phyloP scores from a whole-genome alignment of 1,140 invertebrate genomes.

The Lamellibrachia luymesi region DNA sequence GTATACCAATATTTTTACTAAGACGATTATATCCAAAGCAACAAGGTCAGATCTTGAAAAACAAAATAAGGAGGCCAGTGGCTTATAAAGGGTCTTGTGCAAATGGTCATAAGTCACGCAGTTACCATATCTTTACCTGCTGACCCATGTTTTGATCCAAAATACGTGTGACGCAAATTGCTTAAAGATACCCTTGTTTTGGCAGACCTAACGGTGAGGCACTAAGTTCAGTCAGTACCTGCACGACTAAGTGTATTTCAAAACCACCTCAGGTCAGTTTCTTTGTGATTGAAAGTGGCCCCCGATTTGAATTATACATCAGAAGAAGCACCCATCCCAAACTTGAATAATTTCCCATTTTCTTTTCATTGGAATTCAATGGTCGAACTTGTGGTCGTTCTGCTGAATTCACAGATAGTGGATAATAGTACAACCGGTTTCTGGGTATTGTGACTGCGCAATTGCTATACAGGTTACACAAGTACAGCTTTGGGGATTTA shows the following conservation, averaged over 20 bases:
- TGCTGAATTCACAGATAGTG: neutral
- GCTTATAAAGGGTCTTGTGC: neutral
- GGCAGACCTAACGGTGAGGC: neutral
- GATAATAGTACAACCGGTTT: neutral
- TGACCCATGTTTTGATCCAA: neutral
- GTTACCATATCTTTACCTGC: neutral
- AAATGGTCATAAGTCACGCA: neutral
- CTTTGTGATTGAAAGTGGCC: neutral
- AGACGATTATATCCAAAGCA: neutral
- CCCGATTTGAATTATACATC: neutral
- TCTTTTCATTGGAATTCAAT: neutral
- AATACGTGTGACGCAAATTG: neutral
- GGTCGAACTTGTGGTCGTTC: neutral
- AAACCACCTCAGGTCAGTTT: neutral
- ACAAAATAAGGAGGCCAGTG: neutral
- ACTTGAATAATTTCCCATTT: slow-evolving; percentile 1
- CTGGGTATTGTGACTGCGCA: neutral
- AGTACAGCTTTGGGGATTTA: neutral
- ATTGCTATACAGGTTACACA: neutral
- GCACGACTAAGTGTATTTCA: neutral
- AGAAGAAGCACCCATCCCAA: neutral
- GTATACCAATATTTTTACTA: neutral
- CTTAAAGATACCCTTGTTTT: neutral
- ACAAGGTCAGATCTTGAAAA: neutral
- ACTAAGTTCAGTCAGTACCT: neutral